Base-by-base conservation (phyloP, 1,140 invertebrate species). In the Thaumetopoea pityocampa region DNA sequence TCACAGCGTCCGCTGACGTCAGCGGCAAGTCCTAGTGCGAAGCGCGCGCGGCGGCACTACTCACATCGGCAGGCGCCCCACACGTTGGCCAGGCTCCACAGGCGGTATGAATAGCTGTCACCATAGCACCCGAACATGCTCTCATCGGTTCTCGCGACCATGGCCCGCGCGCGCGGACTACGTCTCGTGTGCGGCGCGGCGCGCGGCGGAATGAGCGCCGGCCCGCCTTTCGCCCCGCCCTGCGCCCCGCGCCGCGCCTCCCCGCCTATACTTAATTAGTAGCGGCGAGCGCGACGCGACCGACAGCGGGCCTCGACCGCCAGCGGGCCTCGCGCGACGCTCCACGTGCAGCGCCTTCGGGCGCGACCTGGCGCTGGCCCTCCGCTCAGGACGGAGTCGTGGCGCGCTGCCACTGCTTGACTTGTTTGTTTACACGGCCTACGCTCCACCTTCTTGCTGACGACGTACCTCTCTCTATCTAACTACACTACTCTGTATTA, bases 51-150 rank as follows among this genome's bases (percentile, higher is more conserved):
- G 54, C 44, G 53, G n/a, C 53, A 38, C 60, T 86, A 89, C 89
- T 90, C 85, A 91, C 89, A 88, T 85, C 89, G 88, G 77, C 87
- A 89, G 81, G 86, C 88, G 84, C 88, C 89, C 89, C 89, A 90
- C 44, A 90, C 88, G 85, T 90, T 90, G 79, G 90, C 90, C 71
- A 91, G 85, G 84, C 88, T 90, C 90, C 90, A 91, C 65, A 91
- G 87, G 62, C 89, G 85, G 82, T 90, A 90, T 70, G 89, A 90
- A 83, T 90, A 90, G 78, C 88, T 90, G 83, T 90, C 81, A 81
- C 78, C 88, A 84, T 89, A 89, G 84, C 87, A 88, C 58, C 88
- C 88, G 85, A 88, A 90, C 89, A 90, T 89, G 79, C 81, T 87
- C 54, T 74, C 72, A 76, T 87, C 87, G 85, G 86, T 87, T 74